Base-by-base conservation (phyloP, 2,888 invertebrate genomes). In the Lasioglossum figueresi region DNA sequence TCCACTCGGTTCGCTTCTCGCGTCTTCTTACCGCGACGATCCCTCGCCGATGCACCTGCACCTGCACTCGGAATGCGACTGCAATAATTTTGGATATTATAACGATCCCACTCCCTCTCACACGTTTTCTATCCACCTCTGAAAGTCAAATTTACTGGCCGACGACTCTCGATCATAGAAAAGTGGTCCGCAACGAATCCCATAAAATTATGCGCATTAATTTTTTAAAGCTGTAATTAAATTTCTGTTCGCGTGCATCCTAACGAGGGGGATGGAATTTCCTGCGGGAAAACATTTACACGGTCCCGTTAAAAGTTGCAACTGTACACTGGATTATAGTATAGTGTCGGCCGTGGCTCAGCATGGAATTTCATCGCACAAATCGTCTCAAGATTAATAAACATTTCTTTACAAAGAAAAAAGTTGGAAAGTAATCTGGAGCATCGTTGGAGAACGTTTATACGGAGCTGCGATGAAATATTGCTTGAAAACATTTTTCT, bases 1-100 rank as follows among this genome's bases (percentile, higher is more conserved):
- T 84, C 82, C 88, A 82, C 84, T 79, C 77, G 19, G 43, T 68
- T 66, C 75, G 77, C n/a, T n/a, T 52, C 52, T 82, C 72, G 82
- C 43, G 48, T 83, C 84, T 80, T 78, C 82, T 79, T 81, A 78
- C 78, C 83, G 71, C 68, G 56, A 72, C 73, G 76, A 88, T 82
- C 56, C 76, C 27, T 37, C 48, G 56, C 70, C 68, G 85, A 80
- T 86, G 78, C 85, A 85, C 83, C 83, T 82, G 86, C 82, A 59
- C 74, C 76, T 45, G 66, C 86, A 82, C 27, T 82, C 71, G 83
- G 63, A 31, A 79, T 63, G 8, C 70, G 80, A 82, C 88, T 45
- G 73, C 71, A 82, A 83, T 83, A 73, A 86, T 79, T 52, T 68
- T 40, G 66, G 66, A 37, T 73, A 66, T 78, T 27, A 31, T 1